A percentile compares a stretch with the other conserved stretches of the same genome.
These are phyloP conservation scores for Ophraella communa DNA, from an alignment of 2,888 invertebrate genomes.

Conservation along the genomic window DNA sequence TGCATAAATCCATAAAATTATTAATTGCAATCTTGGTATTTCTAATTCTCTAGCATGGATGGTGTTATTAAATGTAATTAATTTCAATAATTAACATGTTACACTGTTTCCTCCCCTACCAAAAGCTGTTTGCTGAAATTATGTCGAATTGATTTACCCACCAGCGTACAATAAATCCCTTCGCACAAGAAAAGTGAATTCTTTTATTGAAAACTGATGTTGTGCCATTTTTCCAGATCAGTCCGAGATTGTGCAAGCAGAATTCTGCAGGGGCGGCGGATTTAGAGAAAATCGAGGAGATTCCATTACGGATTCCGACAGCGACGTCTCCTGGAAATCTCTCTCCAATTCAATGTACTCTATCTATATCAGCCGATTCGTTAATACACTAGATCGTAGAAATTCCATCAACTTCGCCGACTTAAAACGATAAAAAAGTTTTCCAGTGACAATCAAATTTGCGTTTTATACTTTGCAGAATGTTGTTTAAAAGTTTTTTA, in stretches of 20 bases:
- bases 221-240: slow-evolving; percentile 46
- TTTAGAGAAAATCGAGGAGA: slow-evolving; percentile 73
- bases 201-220: slow-evolving; percentile 20
- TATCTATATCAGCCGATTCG: slow-evolving; percentile 59
- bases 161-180: too few species aligned
- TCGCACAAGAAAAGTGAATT: not conserved
- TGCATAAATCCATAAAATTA: too few species aligned
- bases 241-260: slow-evolving; percentile 67
- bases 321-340: slow-evolving; percentile 44
- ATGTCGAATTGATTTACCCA: not conserved
- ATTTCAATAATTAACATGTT: too few species aligned
- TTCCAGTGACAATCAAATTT: slow-evolving; percentile 46
- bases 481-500: not conserved
- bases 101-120: too few species aligned
- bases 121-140: not conserved
- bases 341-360: slow-evolving; percentile 54
- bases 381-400: slow-evolving; percentile 49
- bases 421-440: slow-evolving; percentile 41
- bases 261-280: slow-evolving; percentile 74
- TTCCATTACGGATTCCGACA: slow-evolving; percentile 61
- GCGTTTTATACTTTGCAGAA: slow-evolving; percentile 16
- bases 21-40: too few species aligned
- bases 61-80: too few species aligned
- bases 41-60: too few species aligned
- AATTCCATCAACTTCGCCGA: slow-evolving; percentile 19